Evolutionary conservation across 1,140 invertebrate genomes (phyloP), one percentile per base, ranked within the genome.

Genomic region (Vollenhovia emeryi): DNA sequence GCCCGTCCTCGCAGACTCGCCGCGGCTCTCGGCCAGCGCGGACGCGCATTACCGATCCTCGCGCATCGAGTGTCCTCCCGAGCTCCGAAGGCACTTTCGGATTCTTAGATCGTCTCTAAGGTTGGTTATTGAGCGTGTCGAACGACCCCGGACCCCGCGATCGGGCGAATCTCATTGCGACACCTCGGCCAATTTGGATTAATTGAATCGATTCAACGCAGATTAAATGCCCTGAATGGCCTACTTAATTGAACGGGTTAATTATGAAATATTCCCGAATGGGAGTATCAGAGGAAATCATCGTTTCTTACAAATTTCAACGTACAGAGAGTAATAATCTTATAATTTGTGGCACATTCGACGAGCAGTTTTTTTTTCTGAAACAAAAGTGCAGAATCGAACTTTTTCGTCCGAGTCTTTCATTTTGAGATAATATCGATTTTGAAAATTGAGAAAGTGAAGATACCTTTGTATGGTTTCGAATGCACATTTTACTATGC

Each of bases 21-120:
- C 33, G 62, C 18, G 62, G 52, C 24, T 43, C 33, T 69, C 33
- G n/a, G 18, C 2, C 15, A 5, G 48, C 36, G 33, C 24, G 48
- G 64, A 71, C 50, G 64, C 48, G 13, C 21, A 43, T 71, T 71
- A 27, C 43, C 18, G 60, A 18, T 78, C 50, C 59, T 30, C 43
- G 15, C 21, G 48, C 21, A 69, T 52, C 76, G 50, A 43, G 59
- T 24, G 40, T 36, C 33, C 30, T 50, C 15, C 5, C 33, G 24
- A 50, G 9, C 15, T 36, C 33, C 24, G 15, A 52, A 50, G 33
- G 40, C 18, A 80, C n/a, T 24, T 57, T 52, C 15, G 36, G 36
- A 45, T 57, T 18, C n/a, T 24, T 33, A 33, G 18, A 80, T 57
- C 13, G 52, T 71, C 18, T 57, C 66, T n/a, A n/a, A 71, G 66